A percentile compares a stretch with the other conserved stretches of the same genome.
These are phyloP conservation scores for Mythimna lalbum DNA, from an alignment of 2,888 invertebrate species.

Conservation along the genomic window DNA sequence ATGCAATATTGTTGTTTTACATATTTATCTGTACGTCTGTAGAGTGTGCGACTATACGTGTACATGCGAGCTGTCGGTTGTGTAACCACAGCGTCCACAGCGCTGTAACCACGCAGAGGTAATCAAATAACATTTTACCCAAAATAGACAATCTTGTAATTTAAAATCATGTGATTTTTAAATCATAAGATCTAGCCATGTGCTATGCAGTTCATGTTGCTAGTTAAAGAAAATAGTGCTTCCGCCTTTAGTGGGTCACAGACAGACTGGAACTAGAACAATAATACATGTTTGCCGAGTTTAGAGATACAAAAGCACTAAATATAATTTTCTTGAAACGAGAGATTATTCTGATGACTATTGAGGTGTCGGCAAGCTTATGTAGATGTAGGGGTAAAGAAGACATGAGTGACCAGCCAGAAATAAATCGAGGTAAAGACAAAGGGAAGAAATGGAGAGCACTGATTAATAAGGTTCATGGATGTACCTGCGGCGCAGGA, in stretches of 20 bases:
- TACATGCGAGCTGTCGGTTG: constrained; percentile 44
- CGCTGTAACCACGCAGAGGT: constrained; percentile 44
- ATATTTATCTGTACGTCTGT: constrained; percentile 23
- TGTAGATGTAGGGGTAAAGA: background rate
- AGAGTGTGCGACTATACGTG: constrained; percentile 10
- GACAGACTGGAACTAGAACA: constrained; percentile 1
- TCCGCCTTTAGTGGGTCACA: constrained; percentile 34
- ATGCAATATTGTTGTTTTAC: constrained; percentile 55
- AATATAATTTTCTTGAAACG: background rate
- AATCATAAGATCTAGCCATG: background rate
- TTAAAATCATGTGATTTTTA: background rate
- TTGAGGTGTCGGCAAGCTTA: background rate
- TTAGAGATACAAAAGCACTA: background rate
- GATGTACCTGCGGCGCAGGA: constrained; percentile 80
- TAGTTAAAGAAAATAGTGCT: constrained; percentile 12
- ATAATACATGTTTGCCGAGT: background rate
- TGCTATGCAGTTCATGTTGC: background rate
- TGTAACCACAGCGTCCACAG: constrained; percentile 55
- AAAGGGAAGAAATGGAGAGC: background rate
- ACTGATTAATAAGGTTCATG: background rate
- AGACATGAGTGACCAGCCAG: too few relatives aligned
- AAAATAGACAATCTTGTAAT: constrained; percentile 37
- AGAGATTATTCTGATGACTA: background rate
- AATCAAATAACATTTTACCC: constrained; percentile 59
- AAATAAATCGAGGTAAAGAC: background rate